Conservation (phyloP, 2,797 vertebrate genomes). For the Urosaurus nigricauda region DNA sequence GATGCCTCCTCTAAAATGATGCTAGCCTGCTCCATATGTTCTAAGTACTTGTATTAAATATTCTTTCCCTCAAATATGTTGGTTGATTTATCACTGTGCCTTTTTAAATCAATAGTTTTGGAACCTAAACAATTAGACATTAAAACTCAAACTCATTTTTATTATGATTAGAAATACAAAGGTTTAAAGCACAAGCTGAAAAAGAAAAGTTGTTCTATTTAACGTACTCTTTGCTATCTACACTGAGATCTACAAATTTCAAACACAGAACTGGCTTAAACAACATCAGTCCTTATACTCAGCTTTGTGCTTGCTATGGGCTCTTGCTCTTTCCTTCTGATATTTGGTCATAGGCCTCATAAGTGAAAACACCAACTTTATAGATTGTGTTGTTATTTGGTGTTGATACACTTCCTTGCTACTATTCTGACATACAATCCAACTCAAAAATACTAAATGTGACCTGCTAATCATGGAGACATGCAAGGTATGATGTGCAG, state of each 20-base stretch:
- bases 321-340: background rate
- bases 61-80: background rate
- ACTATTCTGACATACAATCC: background rate
- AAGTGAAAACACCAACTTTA: background rate
- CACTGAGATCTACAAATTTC: background rate
- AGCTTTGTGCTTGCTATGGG: background rate
- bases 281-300: background rate
- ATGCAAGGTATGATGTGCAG: background rate
- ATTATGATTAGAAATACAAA: background rate
- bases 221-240: background rate
- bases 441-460: background rate
- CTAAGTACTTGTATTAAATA: background rate
- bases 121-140: background rate
- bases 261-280: background rate
- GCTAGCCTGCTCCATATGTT: background rate
- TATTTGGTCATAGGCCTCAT: no score
- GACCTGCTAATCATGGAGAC: background rate
- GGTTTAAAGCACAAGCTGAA: background rate
- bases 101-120: background rate
- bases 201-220: background rate
- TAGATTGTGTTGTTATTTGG: background rate
- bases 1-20: background rate
- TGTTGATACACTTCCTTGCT: background rate
- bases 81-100: background rate
- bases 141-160: background rate